A percentile compares a stretch with the other conserved stretches of the same genome.
These are phyloP conservation scores for Pygoscelis adeliae DNA, from an alignment of 2,113 vertebrate species.

Conservation along the genomic window DNA sequence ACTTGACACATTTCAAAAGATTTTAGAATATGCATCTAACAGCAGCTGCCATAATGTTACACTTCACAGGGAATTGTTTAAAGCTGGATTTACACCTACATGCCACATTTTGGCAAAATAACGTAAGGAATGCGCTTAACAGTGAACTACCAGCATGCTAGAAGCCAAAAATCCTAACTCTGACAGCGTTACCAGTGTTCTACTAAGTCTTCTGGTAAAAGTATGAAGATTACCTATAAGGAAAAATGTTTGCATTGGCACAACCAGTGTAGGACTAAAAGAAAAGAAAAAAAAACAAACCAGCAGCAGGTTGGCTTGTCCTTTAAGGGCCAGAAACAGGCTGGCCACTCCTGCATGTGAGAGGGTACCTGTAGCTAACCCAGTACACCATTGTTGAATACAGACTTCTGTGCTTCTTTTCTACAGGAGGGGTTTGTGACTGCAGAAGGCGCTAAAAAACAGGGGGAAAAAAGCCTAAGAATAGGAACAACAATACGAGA, in stretches of 20 bases:
- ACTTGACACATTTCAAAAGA: background rate
- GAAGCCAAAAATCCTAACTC: background rate
- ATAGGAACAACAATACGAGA: fast-evolving
- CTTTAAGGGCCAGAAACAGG: background rate
- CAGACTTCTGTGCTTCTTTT: background rate
- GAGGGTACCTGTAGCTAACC: background rate
- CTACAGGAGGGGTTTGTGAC: background rate
- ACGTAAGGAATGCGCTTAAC: background rate
- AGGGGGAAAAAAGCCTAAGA: background rate
- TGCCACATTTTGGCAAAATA: background rate
- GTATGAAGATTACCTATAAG: background rate
- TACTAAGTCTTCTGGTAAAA: background rate
- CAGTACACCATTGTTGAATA: background rate
- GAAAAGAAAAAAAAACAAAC: background rate
- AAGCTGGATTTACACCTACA: background rate
- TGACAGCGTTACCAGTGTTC: background rate
- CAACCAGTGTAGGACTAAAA: background rate
- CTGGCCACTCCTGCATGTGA: background rate
- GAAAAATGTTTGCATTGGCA: background rate
- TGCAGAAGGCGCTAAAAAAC: background rate
- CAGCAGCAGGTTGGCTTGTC: background rate
- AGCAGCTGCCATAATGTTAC: background rate
- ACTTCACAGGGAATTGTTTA: background rate
- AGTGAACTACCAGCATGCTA: background rate
- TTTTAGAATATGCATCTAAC: background rate